Evolutionary conservation across 2,888 invertebrate species (phyloP), one percentile per base, ranked within the genome.

Genomic region (Cylindroiulus punctatus): DNA sequence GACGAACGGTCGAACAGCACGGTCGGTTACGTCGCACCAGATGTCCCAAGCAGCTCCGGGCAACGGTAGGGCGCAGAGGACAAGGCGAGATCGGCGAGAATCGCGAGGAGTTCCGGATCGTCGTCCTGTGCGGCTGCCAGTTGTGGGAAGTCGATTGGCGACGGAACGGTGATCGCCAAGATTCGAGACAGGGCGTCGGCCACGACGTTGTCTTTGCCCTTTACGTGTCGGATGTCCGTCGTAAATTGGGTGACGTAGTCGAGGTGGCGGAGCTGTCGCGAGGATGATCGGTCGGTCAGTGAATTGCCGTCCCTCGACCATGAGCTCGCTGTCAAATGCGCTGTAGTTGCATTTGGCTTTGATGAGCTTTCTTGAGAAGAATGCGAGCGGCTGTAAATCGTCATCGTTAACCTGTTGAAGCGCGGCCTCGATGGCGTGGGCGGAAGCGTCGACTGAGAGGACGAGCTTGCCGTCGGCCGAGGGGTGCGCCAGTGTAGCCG

Each of bases 391-490:
- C 19, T 65, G 65, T 7, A 17, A 7, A 0, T 8, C 0, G 0
- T 10, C 65, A 5, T 26, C 26, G 26, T 65, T 65, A 4, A 4
- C 4, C 17, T n/a, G 17, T 86, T 84, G 87, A 88, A 88, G 81
- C 87, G 88, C 8, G 85, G 88, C 8, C 87, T 85, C 0, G 88
- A 57, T 26, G 32, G 81, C 88, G n/a, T n/a, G n/a, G n/a, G 88
- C 88, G 81, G 36, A 76, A 42, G 26, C 84, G 5, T 40, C 40
- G 40, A 7, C 40, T 19, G 7, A 19, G 12, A 32, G 81, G 12
- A 81, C 81, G 14, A 36, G 87, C 87, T 0, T 88, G 89, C 14
- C 89, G 89, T 0, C 88, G 0, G 89, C 89, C 10, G 87, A 84
- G 0, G 42, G 84, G 19, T 36, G 19, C 5, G 22, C 84, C 7